A percentile compares a stretch with the other conserved stretches of the same genome.
These are phyloP conservation scores for Tanytarsus gracilentus DNA, from an alignment of 2,888 invertebrate genomes.

Conservation along the genomic window DNA sequence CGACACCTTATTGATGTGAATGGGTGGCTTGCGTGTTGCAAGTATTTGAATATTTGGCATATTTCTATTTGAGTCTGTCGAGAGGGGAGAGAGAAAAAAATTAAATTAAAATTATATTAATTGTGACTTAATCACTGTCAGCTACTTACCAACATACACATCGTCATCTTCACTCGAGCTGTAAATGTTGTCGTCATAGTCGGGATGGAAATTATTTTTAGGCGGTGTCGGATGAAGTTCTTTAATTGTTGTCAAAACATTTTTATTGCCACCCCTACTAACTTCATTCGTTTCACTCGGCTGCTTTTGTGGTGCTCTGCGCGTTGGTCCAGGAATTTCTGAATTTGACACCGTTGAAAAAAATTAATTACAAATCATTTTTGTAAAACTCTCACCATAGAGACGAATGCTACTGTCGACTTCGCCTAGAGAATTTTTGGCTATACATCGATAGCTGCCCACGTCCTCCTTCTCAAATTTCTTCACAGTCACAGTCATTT, in stretches of 20 bases:
- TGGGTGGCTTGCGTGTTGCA: constrained; percentile 9
- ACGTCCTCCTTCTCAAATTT: constrained; percentile 64
- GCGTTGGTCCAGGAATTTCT: constrained; percentile 70
- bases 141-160: constrained; percentile 15
- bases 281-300: constrained; percentile 42
- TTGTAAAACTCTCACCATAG: constrained; percentile 59
- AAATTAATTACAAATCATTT: neutral
- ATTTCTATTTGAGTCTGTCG: constrained; percentile 17
- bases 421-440: constrained; percentile 79
- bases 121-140: neutral
- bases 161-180: constrained; percentile 14
- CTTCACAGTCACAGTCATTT: constrained; percentile 70
- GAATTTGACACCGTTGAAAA: too few species aligned
- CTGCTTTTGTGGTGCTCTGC: constrained; percentile 47
- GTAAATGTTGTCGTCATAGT: constrained; percentile 6
- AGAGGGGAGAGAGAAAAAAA: neutral
- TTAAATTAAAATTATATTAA: neutral
- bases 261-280: constrained; percentile 35
- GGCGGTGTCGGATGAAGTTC: neutral
- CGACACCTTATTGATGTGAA: constrained; percentile 3
- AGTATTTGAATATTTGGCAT: constrained; percentile 13
- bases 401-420: constrained; percentile 79
- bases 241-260: constrained; percentile 34
- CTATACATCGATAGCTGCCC: constrained; percentile 77
- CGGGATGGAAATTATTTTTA: neutral